Evolutionary conservation across 1,140 invertebrate genomes (phyloP).

Genomic region (Protaetia brevitarsis): DNA sequence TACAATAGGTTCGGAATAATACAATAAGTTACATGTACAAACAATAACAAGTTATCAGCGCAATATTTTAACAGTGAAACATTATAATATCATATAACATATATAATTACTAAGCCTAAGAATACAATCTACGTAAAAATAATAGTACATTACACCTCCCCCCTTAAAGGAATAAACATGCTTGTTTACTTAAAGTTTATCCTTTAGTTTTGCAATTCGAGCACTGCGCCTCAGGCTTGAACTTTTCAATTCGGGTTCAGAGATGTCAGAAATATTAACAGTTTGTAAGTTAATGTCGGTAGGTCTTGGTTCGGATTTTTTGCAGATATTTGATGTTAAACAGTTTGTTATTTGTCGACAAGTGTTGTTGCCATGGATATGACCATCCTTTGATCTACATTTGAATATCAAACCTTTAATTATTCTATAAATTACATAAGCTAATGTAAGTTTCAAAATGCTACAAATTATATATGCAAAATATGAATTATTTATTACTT

Average conservation of each 20-base stretch:
- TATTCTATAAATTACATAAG: not conserved
- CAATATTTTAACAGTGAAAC: no score
- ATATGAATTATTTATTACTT: not conserved
- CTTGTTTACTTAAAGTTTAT: not conserved
- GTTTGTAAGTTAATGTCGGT: not conserved
- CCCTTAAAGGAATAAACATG: not conserved
- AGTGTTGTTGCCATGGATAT: not conserved
- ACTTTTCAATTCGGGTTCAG: not conserved
- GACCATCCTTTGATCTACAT: not conserved
- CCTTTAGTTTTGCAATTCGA: not conserved
- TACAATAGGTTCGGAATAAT: no score
- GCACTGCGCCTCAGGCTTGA: not conserved
- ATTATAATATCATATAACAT: no score
- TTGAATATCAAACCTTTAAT: not conserved
- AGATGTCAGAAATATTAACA: not conserved
- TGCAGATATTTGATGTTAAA: not conserved
- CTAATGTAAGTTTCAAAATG: not conserved
- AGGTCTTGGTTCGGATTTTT: no score
- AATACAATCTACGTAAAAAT: no score
- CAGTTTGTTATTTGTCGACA: not conserved
- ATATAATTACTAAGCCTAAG: no score
- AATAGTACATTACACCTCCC: not conserved
- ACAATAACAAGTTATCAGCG: no score
- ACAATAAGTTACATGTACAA: no score
- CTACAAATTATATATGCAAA: no score